Conservation (phyloP, 2,797 vertebrate genomes). For the Sparus aurata region DNA sequence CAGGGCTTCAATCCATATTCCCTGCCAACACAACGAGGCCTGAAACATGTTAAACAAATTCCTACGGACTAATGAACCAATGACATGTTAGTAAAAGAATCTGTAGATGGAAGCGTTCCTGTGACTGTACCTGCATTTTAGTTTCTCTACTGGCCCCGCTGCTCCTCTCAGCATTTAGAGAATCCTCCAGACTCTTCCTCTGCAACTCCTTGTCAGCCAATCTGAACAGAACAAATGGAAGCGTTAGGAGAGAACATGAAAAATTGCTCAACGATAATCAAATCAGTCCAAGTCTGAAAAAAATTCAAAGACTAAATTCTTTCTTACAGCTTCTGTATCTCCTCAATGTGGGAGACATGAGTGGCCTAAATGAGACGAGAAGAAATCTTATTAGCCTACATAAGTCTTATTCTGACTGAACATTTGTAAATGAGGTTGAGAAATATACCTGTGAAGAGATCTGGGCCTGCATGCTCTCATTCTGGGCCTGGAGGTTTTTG, state of each 20-base stretch:
- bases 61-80: conserved; percentile 42
- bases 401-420: conserved; percentile 3
- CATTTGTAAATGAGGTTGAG: conserved; percentile 15
- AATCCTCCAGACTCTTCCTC: conserved; percentile 95
- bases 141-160: conserved; percentile 92
- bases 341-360: conserved; percentile 94
- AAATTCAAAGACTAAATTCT: conserved; percentile 47
- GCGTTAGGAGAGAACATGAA: background rate
- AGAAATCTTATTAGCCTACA: conserved; percentile 60
- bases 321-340: conserved; percentile 96
- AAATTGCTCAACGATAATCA: background rate
- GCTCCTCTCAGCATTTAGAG: conserved; percentile 92
- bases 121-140: conserved; percentile 92
- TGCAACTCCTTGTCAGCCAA: conserved; percentile 96
- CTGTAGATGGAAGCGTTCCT: conserved; percentile 13
- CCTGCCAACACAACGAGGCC: conserved; percentile 12
- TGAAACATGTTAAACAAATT: conserved; percentile 31
- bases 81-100: conserved; percentile 31
- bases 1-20: background rate
- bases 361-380: conserved; percentile 84
- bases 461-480: conserved; percentile 90
- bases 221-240: conserved; percentile 74
- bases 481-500: conserved; percentile 91
- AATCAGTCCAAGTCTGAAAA: conserved; percentile 8
- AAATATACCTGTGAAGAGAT: conserved; percentile 91